These are phyloP conservation scores for Glyphotaelius pellucidus DNA, from an alignment of 2,888 invertebrate species.

Conservation along the genomic window DNA sequence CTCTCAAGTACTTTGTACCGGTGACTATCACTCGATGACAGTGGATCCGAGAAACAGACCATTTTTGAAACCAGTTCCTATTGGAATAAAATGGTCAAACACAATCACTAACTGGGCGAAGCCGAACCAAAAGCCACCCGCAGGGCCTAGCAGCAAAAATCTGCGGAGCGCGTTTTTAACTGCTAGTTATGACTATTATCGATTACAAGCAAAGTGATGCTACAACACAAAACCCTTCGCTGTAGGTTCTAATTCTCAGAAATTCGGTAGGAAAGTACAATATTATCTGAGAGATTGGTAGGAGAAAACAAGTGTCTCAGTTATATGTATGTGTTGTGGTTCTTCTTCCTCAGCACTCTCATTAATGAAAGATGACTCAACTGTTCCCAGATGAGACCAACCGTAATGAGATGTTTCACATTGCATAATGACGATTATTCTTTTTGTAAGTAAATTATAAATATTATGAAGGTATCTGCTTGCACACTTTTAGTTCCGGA, in stretches of 20 bases:
- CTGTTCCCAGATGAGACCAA: not conserved
- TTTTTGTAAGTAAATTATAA: not conserved
- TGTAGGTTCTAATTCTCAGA: not conserved
- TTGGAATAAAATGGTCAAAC: no score
- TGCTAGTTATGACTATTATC: not conserved
- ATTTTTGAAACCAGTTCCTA: no score
- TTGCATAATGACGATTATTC: not conserved
- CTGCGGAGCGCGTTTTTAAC: no score
- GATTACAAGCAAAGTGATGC: not conserved
- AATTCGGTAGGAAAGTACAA: not conserved
- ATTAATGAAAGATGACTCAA: not conserved
- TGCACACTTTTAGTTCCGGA: not conserved
- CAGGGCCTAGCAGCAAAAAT: no score
- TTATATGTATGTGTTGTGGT: not conserved
- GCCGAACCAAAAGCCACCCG: no score
- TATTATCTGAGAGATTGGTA: not conserved
- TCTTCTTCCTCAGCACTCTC: not conserved
- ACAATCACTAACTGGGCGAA: no score
- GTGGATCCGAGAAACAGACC: no score
- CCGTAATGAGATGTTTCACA: not conserved
- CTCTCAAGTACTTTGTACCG: no score
- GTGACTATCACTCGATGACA: no score
- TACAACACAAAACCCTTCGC: not conserved
- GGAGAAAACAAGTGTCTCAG: not conserved
- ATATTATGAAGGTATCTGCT: not conserved